A percentile compares a stretch with the other conserved stretches of the same genome.
Conservation (phyloP, 2,797 vertebrate species). For the Hoplostethus atlanticus region DNA sequence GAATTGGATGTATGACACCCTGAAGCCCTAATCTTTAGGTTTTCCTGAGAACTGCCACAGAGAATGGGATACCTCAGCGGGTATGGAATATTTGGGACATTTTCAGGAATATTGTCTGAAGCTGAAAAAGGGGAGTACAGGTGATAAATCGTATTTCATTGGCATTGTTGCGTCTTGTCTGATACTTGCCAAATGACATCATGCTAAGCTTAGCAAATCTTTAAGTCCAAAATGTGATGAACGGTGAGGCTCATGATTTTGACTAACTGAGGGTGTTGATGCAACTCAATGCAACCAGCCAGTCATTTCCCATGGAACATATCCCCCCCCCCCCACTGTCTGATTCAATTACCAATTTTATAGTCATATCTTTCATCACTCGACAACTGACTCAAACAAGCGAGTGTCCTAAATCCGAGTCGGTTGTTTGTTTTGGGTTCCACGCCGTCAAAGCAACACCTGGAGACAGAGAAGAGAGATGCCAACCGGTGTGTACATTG, state of each 20-base stretch:
- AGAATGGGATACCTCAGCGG: slow-evolving; percentile 34
- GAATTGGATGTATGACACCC: slow-evolving; percentile 48
- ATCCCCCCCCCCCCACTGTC: slow-evolving; percentile 7
- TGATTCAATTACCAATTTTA: slow-evolving; percentile 25
- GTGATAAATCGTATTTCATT: slow-evolving; percentile 57
- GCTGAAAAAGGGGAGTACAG: not conserved
- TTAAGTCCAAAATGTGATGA: slow-evolving; percentile 51
- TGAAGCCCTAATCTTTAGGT: slow-evolving; percentile 36
- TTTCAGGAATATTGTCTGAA: slow-evolving; percentile 30
- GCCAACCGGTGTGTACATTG: slow-evolving; percentile 14
- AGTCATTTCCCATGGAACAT: slow-evolving; percentile 48
- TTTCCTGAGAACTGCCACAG: slow-evolving; percentile 31
- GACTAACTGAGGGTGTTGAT: slow-evolving; percentile 57
- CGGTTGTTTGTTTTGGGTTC: slow-evolving; percentile 26
- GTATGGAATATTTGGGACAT: slow-evolving; percentile 35
- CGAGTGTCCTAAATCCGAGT: slow-evolving; percentile 21
- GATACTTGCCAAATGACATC: slow-evolving; percentile 59
- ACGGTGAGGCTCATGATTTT: slow-evolving; percentile 54
- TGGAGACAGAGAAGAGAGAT: slow-evolving; percentile 23
- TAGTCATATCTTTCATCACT: not conserved
- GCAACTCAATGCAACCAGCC: slow-evolving; percentile 63
- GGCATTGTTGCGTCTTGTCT: slow-evolving; percentile 37
- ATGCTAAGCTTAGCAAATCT: slow-evolving; percentile 37
- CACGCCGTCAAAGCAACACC: slow-evolving; percentile 17
- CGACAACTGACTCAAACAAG: not conserved